These are phyloP conservation scores for Lutraria lutraria DNA, from an alignment of 2,888 invertebrate genomes.

Conservation along the genomic window DNA sequence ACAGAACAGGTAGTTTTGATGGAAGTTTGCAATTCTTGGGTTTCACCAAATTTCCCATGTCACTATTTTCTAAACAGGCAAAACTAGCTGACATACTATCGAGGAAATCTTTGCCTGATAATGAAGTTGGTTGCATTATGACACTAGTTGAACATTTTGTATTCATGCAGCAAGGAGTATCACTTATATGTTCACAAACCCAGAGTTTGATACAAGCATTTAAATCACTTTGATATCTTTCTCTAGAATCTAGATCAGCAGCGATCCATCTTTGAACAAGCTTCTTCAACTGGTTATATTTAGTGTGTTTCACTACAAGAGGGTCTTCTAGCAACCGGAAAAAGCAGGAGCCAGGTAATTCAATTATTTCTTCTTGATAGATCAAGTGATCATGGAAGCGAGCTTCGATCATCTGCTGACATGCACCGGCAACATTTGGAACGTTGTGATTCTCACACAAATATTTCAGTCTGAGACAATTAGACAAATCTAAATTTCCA, in stretches of 20 bases:
- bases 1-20: constrained; percentile 75
- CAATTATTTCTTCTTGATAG: constrained; percentile 83
- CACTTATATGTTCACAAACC: constrained; percentile 73
- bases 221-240: constrained; percentile 75
- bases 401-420: constrained; percentile 82
- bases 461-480: constrained; percentile 81
- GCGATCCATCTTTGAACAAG: constrained; percentile 83
- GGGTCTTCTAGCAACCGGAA: constrained; percentile 81
- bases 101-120: constrained; percentile 1
- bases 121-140: constrained; percentile 66
- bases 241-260: constrained; percentile 73
- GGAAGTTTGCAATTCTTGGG: constrained; percentile 50
- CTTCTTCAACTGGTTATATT: constrained; percentile 79
- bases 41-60: not conserved
- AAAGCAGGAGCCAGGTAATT: constrained; percentile 80
- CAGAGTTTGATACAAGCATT: constrained; percentile 79
- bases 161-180: constrained; percentile 55
- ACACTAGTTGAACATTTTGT: constrained; percentile 65
- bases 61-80: constrained; percentile 54
- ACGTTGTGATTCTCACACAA: constrained; percentile 84
- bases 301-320: constrained; percentile 81
- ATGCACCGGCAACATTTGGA: constrained; percentile 79
- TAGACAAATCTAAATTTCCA: constrained; percentile 84
- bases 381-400: constrained; percentile 85
- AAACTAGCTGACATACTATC: constrained; percentile 64